These are phyloP conservation scores for Drosophila borborema DNA, from an alignment of 2,888 invertebrate genomes.

Conservation along the genomic window DNA sequence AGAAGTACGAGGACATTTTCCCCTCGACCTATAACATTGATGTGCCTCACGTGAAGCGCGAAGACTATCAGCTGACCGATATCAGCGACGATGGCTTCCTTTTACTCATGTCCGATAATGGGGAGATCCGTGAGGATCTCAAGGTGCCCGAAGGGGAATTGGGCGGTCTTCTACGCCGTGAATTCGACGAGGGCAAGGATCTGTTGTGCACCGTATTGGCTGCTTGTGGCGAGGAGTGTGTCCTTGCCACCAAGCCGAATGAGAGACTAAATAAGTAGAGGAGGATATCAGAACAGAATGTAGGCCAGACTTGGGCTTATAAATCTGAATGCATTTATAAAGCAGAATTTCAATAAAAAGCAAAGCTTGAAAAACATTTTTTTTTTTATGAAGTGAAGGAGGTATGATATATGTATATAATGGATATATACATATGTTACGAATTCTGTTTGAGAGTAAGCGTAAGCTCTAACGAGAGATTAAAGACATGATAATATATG, in stretches of 20 bases:
- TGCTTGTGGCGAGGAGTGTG: constrained; percentile 96
- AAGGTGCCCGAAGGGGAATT: constrained; percentile 98
- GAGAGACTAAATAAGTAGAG: constrained; percentile 95
- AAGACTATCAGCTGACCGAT: constrained; percentile 98
- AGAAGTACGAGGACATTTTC: constrained; percentile 98
- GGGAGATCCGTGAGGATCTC: constrained; percentile 97
- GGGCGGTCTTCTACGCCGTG: constrained; percentile 93
- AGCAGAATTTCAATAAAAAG: constrained; percentile 2
- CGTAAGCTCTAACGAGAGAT: no score
- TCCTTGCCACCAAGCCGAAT: constrained; percentile 97
- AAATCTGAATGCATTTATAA: neutral
- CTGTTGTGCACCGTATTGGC: constrained; percentile 96
- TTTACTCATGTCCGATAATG: constrained; percentile 97
- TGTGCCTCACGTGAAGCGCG: constrained; percentile 98
- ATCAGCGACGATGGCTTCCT: constrained; percentile 96
- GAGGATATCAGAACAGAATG: neutral
- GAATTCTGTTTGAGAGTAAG: no score
- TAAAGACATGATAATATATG: no score
- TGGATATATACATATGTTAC: no score
- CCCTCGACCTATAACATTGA: constrained; percentile 99
- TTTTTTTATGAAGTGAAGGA: neutral
- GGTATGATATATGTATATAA: neutral
- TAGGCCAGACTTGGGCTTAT: neutral
- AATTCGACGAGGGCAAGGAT: constrained; percentile 95
- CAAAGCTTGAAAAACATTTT: neutral